Conservation (phyloP, 1,140 invertebrate species). For the Yoshiicerus persimilis region DNA sequence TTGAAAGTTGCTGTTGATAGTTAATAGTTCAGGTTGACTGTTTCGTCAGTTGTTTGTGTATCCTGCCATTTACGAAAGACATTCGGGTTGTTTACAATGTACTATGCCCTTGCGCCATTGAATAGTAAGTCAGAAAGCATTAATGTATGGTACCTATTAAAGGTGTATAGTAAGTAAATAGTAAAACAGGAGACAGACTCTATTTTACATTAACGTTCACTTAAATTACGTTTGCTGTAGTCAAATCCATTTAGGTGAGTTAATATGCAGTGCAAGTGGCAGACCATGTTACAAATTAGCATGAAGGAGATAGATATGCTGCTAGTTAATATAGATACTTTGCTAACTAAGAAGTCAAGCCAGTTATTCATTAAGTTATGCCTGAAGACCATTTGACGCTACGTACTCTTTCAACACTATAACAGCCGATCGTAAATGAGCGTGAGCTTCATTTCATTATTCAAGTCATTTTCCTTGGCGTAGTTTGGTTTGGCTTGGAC, state of each 20-base stretch:
- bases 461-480: neutral
- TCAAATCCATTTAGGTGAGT: neutral
- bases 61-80: neutral
- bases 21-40: neutral
- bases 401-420: neutral
- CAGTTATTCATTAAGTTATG: neutral
- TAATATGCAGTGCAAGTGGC: neutral
- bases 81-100: neutral
- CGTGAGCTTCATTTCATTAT: neutral
- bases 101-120: neutral
- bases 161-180: no score
- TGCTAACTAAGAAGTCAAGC: neutral
- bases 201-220: neutral
- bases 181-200: neutral
- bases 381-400: neutral
- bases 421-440: neutral
- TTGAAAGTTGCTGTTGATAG: neutral
- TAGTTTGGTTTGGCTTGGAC: neutral
- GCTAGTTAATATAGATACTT: neutral
- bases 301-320: neutral
- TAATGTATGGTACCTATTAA: no score
- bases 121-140: no score
- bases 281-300: neutral
- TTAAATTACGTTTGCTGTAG: neutral
- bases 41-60: neutral